These are phyloP conservation scores for Ianthella basta DNA, from an alignment of 37 sponge, comb jelly and placozoan genomes.

Conservation along the genomic window DNA sequence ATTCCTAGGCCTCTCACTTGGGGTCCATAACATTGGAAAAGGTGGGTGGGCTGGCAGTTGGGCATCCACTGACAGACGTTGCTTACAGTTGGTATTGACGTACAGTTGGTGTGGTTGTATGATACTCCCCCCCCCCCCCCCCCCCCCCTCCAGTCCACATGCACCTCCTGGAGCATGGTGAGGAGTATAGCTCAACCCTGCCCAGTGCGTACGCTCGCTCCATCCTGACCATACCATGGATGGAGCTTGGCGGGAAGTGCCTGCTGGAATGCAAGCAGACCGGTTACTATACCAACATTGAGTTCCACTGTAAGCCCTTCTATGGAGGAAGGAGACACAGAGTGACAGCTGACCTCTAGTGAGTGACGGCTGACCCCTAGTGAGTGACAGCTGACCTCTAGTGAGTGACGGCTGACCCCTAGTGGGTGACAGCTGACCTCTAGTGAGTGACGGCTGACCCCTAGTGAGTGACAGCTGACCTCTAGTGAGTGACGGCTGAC, in stretches of 20 bases:
- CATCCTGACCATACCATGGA: conserved; percentile 95
- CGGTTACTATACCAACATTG: conserved; percentile 86
- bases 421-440: conserved; percentile 76
- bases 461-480: conserved; percentile 71
- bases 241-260: conserved; percentile 96
- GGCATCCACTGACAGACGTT: no score
- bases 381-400: conserved; percentile 76
- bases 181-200: conserved; percentile 82
- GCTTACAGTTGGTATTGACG: no score
- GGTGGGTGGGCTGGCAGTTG: conserved; percentile 38
- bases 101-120: no score
- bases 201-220: conserved; percentile 97
- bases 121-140: not conserved
- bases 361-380: conserved; percentile 1
- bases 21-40: conserved; percentile 87
- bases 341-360: conserved; percentile 81
- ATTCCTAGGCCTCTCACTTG: conserved; percentile 97
- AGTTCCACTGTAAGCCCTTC: conserved; percentile 98
- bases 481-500: conserved; percentile 49
- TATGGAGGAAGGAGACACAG: conserved; percentile 92
- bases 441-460: conserved; percentile 42
- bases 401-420: conserved; percentile 39
- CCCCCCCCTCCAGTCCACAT: conserved; percentile 60
- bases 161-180: conserved; percentile 81
- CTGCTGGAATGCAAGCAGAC: conserved; percentile 79